Conservation (phyloP, 2,113 vertebrate species). For the Brienomyrus longianalis region DNA sequence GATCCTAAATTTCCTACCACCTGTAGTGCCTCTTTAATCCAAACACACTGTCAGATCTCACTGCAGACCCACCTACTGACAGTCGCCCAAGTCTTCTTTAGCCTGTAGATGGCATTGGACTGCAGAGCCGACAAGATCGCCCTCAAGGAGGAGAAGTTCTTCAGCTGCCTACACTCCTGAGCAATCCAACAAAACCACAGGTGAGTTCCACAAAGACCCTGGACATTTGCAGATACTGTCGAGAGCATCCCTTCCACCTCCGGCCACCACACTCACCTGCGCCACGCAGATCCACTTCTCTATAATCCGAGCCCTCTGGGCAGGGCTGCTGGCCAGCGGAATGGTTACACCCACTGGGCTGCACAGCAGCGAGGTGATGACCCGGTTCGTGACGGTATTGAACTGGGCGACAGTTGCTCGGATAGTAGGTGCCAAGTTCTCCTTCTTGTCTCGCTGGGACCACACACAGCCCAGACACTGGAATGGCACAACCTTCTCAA, state of each 20-base stretch:
- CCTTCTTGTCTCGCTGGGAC: slow-evolving; percentile 80
- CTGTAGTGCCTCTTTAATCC: background rate
- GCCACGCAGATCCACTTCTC: slow-evolving; percentile 82
- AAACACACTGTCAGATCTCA: background rate
- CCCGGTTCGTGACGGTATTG: slow-evolving; percentile 71
- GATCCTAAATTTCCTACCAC: background rate
- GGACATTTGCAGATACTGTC: background rate
- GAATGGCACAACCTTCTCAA: slow-evolving; percentile 64
- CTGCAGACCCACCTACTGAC: slow-evolving; percentile 63
- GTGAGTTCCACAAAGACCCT: background rate
- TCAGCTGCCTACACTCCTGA: slow-evolving; percentile 69
- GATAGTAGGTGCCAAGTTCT: slow-evolving; percentile 67
- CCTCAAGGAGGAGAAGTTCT: slow-evolving; percentile 76
- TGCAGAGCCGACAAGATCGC: slow-evolving; percentile 82
- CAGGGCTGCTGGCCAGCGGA: slow-evolving; percentile 32
- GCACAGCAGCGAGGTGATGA: slow-evolving; percentile 70
- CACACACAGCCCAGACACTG: slow-evolving; percentile 83
- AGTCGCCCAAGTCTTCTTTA: slow-evolving; percentile 75
- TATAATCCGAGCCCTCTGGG: slow-evolving; percentile 65
- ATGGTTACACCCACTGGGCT: slow-evolving; percentile 36
- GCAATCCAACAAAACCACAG: background rate
- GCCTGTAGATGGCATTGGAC: slow-evolving; percentile 76
- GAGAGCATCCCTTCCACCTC: background rate
- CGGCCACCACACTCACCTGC: slow-evolving; percentile 53
- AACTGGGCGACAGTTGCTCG: slow-evolving; percentile 79